phyloP scores from a whole-genome alignment of 2,113 vertebrate species.

The Hippopotamus amphibius region DNA sequence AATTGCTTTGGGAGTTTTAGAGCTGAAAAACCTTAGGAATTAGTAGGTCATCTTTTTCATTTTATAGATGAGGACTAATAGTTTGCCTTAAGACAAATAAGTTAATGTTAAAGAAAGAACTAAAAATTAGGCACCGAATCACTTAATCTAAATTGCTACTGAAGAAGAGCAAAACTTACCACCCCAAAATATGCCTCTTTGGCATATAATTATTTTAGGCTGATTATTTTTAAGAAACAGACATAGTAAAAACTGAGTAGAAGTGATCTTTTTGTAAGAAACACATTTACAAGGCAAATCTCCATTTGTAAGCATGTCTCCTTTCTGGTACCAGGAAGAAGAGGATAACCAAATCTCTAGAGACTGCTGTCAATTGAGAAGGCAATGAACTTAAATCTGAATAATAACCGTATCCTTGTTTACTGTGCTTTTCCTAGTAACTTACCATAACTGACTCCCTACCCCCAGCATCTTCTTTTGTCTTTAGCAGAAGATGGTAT shows the following conservation, averaged over 20 bases:
- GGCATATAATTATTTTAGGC: neutral
- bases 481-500: neutral
- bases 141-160: neutral
- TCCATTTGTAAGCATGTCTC: neutral
- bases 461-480: neutral
- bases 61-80: neutral
- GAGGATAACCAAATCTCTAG: neutral
- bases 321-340: neutral
- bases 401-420: neutral
- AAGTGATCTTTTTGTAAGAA: neutral
- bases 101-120: neutral
- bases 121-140: neutral
- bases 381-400: neutral
- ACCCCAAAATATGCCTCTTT: neutral
- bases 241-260: neutral
- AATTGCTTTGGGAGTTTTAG: neutral
- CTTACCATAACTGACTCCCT: neutral
- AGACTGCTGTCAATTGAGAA: neutral
- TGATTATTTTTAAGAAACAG: neutral
- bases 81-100: neutral
- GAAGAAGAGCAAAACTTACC: neutral
- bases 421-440: neutral
- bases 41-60: neutral
- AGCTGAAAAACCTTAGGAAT: neutral
- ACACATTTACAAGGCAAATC: neutral